Percentiles rank a stretch among this genome's conserved stretches.
Evolutionary conservation across 2,888 invertebrate genomes (phyloP).

Genomic region (Ichneumoninae sp.): DNA sequence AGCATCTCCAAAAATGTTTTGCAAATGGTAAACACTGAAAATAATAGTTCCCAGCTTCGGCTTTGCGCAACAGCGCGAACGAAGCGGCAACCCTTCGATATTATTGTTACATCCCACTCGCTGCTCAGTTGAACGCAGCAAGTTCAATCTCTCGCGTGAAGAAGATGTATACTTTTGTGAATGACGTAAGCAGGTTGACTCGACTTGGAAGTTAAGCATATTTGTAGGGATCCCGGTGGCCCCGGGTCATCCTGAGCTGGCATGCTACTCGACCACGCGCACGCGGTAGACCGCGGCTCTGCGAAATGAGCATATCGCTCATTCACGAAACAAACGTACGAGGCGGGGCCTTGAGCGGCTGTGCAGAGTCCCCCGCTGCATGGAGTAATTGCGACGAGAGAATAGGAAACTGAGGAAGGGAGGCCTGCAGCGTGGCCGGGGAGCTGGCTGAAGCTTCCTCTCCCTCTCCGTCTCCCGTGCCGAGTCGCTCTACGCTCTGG

Average conservation of each 20-base stretch:
- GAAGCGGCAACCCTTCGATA: too few relatives aligned
- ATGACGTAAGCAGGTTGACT: too few relatives aligned
- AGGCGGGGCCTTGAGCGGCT: background rate
- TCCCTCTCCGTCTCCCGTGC: background rate
- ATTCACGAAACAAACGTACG: conserved; percentile 53
- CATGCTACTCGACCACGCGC: conserved; percentile 23
- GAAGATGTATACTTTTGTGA: too few relatives aligned
- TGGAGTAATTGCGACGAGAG: conserved; percentile 52
- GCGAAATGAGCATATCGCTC: conserved; percentile 58
- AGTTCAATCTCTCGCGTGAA: too few relatives aligned
- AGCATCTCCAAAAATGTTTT: background rate
- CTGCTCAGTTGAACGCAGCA: too few relatives aligned
- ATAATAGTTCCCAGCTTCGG: too few relatives aligned
- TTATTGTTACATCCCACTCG: too few relatives aligned
- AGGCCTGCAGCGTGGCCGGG: conserved; percentile 39
- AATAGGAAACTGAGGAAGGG: conserved; percentile 26
- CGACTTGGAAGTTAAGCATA: background rate
- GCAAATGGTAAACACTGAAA: too few relatives aligned
- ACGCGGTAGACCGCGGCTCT: conserved; percentile 42
- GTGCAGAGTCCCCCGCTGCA: conserved; percentile 1
- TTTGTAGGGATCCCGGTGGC: background rate
- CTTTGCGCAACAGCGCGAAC: too few relatives aligned
- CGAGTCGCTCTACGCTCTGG: background rate
- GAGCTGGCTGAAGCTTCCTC: background rate
- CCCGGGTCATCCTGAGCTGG: conserved; percentile 9